Percentiles rank a stretch among this genome's conserved stretches.
These are phyloP conservation scores for Drosophila nr. perissopoda DNA, from an alignment of 2,888 invertebrate genomes.

Conservation along the genomic window DNA sequence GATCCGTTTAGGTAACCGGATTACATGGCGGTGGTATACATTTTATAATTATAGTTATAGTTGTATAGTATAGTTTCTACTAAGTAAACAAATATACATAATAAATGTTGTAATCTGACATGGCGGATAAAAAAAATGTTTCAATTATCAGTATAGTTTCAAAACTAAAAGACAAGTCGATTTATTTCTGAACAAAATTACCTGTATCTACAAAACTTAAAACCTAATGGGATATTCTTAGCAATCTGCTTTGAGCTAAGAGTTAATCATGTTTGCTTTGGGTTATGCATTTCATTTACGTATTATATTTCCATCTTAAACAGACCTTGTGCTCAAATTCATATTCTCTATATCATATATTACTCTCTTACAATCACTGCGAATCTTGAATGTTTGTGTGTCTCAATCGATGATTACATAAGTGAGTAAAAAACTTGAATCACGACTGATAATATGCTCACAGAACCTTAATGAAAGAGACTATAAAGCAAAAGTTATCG, in stretches of 20 bases:
- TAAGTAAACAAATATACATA: not conserved
- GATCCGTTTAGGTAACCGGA: too few relatives aligned
- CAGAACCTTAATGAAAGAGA: not conserved
- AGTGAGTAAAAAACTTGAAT: not conserved
- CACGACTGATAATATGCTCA: not conserved
- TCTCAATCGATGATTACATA: not conserved
- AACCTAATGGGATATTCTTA: not conserved
- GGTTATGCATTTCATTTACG: not conserved
- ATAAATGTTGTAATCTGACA: not conserved
- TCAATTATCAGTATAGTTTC: not conserved
- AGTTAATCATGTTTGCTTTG: not conserved
- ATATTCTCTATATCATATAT: not conserved
- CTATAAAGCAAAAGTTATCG: conserved; percentile 19
- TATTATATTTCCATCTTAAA: conserved; percentile 29
- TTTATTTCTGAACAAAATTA: not conserved
- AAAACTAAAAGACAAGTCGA: not conserved
- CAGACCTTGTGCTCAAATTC: conserved; percentile 19
- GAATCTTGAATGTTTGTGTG: not conserved
- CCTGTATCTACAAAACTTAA: not conserved
- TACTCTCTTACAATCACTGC: conserved; percentile 1
- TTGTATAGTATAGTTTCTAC: not conserved
- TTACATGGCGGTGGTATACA: not conserved
- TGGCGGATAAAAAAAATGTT: not conserved
- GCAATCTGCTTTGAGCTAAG: not conserved
- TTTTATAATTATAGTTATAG: not conserved